Base-by-base conservation (phyloP, 2,888 invertebrate genomes). In the Heteromyza rotundicornis region DNA sequence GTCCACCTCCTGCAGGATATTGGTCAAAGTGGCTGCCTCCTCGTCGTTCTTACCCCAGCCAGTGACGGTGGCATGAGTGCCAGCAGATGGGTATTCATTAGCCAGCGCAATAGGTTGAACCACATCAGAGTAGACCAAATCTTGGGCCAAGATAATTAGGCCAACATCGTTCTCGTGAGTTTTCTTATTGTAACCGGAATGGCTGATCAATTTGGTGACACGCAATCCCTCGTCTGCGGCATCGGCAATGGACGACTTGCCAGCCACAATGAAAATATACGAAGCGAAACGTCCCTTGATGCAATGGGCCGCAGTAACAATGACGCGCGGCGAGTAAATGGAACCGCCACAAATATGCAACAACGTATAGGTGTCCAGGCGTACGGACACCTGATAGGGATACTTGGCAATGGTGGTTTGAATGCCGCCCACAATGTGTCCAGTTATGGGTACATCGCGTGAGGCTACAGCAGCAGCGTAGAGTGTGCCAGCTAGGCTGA, bases 101-200 rank as follows among this genome's bases (percentile, higher is more conserved):
- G 76, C 75, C 66, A 79, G 54, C 0, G 70, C 62, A 19, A 88
- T 84, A 0, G 84, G 79, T 23, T 82, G 80, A 0, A 86, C 81
- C 0, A 69, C 73, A 0, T 79, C 71, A 50, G 73, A 82, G 60
- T 84, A 86, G 2, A 69, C 68, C 51, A 89, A 71, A 0, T 85
- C 80, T 2, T 76, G 81, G 0, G 81, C 65, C 2, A 89, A 80
- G 77, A 86, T 85, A 10, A 89, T 74, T 1, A 88, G 67, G 0
- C 87, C 88, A 2, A 88, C 80, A 60, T 89, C 89, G 65, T 84
- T 85, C 60, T 88, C 86, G 81, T 86, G 85, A 0, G 77, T 73
- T 47, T 71, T 73, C 53, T 77, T 72, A 36, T 71, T 73, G 57
- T 74, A 79, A 27, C 70, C 72, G 3, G 23, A 60, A 63, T 76